Evolutionary conservation across 2,797 vertebrate genomes (phyloP), one percentile per base, ranked within the genome.

Genomic region (Helicolenus hilgendorfi): DNA sequence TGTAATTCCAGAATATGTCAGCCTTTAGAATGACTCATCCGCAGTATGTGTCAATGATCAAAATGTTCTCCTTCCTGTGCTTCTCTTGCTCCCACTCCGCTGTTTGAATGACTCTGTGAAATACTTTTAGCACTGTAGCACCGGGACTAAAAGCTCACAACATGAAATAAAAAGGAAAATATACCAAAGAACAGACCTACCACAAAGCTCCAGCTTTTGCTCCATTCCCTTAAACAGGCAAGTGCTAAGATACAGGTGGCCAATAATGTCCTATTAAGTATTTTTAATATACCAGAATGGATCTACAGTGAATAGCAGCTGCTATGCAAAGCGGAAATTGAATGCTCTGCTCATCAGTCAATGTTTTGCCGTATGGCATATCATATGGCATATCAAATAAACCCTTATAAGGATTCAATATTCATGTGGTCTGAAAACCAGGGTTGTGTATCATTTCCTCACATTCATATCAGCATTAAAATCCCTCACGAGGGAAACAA

Each of bases 381-480:
- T 97, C 94, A 86, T 93, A 93, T 92, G 90, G 94, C 81, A 88
- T 85, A 96, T 97, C 95, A 94, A 95, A 95, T 95, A 91, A 93
- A 90, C 89, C 82, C 77, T 81, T 76, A 76, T 92, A 92, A 77
- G 82, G 85, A 93, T 91, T 86, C 83, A 91, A 82, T 90, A 92
- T 92, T 88, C 75, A 88, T 79, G 63, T 65, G 73, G 53, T 86
- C 49, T 82, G 69, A 74, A 88, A 91, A 38, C 33, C 8, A 31
- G 60, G 60, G 64, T 72, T 86, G 89, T 90, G 79, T 94, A 83
- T 94, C 70, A 94, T 96, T 94, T 95, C 91, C 92, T 88, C 74
- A 63, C 35, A 85, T 81, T 90, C 65, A 87, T 92, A 89, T 90
- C 87, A 55, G 69, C 53, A 41, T 91, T 87, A 78, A 86, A 92